Percentiles rank a stretch among this genome's conserved stretches.
These are phyloP conservation scores for Pseudomyrmex pallidus DNA, from an alignment of 1,140 invertebrate species.

Conservation along the genomic window DNA sequence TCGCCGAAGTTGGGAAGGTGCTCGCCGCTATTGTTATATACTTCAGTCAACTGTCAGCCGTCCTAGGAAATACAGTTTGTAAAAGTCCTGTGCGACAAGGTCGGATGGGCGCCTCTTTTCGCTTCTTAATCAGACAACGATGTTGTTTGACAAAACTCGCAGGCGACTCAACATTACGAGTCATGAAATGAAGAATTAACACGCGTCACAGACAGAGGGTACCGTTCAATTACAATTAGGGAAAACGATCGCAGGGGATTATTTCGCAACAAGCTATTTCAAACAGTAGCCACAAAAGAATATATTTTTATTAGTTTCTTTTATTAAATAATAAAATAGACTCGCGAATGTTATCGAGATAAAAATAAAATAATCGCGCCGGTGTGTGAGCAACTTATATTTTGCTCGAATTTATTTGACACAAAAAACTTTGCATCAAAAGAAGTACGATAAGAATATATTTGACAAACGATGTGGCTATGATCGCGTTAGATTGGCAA, in stretches of 20 bases:
- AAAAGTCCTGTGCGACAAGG: constrained; percentile 8
- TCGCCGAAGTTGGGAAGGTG: constrained; percentile 61
- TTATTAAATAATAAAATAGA: no score
- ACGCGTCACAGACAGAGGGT: neutral
- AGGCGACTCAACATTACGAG: neutral
- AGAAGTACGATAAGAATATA: neutral
- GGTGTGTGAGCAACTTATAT: no score
- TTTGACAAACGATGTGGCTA: no score
- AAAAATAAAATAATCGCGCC: no score
- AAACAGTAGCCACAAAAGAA: no score
- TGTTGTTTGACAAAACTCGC: neutral
- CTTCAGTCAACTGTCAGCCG: constrained; percentile 58
- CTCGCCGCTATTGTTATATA: constrained; percentile 8
- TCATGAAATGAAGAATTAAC: neutral
- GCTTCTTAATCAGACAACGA: neutral
- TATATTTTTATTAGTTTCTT: no score
- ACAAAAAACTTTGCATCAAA: neutral
- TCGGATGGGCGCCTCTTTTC: neutral
- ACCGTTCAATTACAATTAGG: neutral
- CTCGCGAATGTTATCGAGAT: no score
- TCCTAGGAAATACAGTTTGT: constrained; percentile 42
- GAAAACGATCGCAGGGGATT: neutral
- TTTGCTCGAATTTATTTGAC: no score
- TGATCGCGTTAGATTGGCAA: neutral
- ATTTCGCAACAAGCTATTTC: neutral